phyloP scores from a whole-genome alignment of 64 coral and sea anemone genomes.

The Pocillopora verrucosa region DNA sequence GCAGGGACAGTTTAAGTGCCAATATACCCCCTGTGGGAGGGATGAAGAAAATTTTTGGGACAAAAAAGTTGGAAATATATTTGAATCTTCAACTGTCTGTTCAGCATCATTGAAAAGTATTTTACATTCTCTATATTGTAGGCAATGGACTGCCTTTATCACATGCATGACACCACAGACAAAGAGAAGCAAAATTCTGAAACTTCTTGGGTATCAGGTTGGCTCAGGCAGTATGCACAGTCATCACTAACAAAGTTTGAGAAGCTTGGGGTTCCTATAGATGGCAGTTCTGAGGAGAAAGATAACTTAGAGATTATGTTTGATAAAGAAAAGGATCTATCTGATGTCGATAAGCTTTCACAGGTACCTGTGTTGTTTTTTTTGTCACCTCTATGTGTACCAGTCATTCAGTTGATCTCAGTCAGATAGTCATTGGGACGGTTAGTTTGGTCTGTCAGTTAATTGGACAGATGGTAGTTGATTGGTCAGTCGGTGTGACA shows the following conservation, averaged over 20 bases:
- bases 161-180: neutral
- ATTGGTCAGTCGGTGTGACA: too few species aligned
- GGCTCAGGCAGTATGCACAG: slow-evolving; percentile 48
- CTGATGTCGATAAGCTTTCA: slow-evolving; percentile 57
- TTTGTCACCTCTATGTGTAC: too few species aligned
- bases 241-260: slow-evolving; percentile 59
- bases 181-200: neutral
- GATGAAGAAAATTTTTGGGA: too few species aligned
- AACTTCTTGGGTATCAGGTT: slow-evolving; percentile 20
- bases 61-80: too few species aligned
- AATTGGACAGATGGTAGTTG: too few species aligned
- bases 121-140: neutral
- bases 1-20: too few species aligned
- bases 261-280: neutral
- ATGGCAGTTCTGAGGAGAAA: neutral
- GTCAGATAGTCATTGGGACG: too few species aligned
- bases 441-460: too few species aligned
- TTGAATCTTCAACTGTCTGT: neutral
- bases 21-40: too few species aligned
- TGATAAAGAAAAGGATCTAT: slow-evolving; percentile 30
- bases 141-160: slow-evolving; percentile 47
- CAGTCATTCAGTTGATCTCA: too few species aligned
- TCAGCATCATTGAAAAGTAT: neutral
- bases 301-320: slow-evolving; percentile 49
- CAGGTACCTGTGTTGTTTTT: neutral